phyloP scores from a whole-genome alignment of 2,888 invertebrate species.

The Drosophila limbata region DNA sequence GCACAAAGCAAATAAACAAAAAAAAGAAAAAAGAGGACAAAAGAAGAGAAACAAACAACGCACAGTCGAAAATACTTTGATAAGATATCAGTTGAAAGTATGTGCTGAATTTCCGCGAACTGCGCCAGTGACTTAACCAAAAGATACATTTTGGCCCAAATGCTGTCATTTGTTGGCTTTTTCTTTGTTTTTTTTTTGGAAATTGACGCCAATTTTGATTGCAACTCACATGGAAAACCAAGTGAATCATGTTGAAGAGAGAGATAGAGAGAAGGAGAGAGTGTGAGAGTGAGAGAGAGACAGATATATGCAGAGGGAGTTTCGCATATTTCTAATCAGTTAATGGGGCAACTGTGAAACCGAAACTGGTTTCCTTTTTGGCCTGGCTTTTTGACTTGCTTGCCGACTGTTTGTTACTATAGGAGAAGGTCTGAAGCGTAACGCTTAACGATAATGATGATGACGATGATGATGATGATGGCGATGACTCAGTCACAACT shows the following conservation, averaged over 20 bases:
- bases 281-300: neutral
- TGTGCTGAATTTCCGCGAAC: conserved; percentile 49
- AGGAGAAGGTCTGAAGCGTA: conserved; percentile 53
- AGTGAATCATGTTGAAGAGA: conserved; percentile 54
- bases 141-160: conserved; percentile 23
- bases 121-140: conserved; percentile 13
- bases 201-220: conserved; percentile 26
- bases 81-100: conserved; percentile 58
- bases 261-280: neutral
- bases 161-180: conserved; percentile 19
- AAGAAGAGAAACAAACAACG: conserved; percentile 41
- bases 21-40: neutral
- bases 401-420: neutral
- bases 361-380: conserved; percentile 66
- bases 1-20: conserved; percentile 30
- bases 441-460: conserved; percentile 23
- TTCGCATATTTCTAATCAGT: conserved; percentile 55
- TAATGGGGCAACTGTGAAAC: conserved; percentile 29
- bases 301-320: neutral
- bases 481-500: conserved; percentile 53
- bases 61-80: conserved; percentile 48
- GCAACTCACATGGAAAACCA: conserved; percentile 9
- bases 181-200: neutral
- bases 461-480: conserved; percentile 3
- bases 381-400: neutral